phyloP scores from a whole-genome alignment of 2,888 invertebrate species.

The Bruchidius siliquastri region DNA sequence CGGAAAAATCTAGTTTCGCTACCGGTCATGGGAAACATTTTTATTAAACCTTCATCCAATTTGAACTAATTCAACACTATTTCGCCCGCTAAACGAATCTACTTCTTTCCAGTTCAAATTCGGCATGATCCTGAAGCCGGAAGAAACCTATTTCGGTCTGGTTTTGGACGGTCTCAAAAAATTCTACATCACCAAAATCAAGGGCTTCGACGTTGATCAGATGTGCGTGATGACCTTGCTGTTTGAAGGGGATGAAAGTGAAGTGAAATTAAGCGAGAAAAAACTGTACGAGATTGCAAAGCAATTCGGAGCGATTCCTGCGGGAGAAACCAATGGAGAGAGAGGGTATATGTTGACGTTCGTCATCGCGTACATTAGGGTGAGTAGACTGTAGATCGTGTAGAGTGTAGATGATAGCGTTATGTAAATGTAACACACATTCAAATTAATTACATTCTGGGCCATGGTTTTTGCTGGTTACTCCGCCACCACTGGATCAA shows the following conservation, averaged over 20 bases:
- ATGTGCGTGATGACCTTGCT: constrained; percentile 91
- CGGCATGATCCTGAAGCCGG: constrained; percentile 73
- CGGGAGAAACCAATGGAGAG: constrained; percentile 90
- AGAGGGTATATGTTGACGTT: constrained; percentile 95
- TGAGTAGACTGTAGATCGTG: too few relatives aligned
- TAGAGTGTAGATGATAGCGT: too few relatives aligned
- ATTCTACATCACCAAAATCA: constrained; percentile 80
- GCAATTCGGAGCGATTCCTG: constrained; percentile 76
- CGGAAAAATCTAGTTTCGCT: too few relatives aligned
- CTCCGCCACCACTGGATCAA: too few relatives aligned
- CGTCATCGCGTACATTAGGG: constrained; percentile 95
- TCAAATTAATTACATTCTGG: too few relatives aligned
- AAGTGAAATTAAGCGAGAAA: constrained; percentile 72
- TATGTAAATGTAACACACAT: not conserved
- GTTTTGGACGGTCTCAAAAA: constrained; percentile 79
- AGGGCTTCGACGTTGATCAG: constrained; percentile 74
- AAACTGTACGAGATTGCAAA: constrained; percentile 76
- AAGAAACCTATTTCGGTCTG: constrained; percentile 56
- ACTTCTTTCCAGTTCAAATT: constrained; percentile 70
- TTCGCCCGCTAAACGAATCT: not conserved
- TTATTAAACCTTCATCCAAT: not conserved
- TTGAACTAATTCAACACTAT: not conserved
- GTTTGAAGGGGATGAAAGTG: constrained; percentile 76
- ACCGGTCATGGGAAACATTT: too few relatives aligned
- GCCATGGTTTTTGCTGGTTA: too few relatives aligned